Conservation (phyloP, 2,113 vertebrate genomes). For the Delphinus delphis region DNA sequence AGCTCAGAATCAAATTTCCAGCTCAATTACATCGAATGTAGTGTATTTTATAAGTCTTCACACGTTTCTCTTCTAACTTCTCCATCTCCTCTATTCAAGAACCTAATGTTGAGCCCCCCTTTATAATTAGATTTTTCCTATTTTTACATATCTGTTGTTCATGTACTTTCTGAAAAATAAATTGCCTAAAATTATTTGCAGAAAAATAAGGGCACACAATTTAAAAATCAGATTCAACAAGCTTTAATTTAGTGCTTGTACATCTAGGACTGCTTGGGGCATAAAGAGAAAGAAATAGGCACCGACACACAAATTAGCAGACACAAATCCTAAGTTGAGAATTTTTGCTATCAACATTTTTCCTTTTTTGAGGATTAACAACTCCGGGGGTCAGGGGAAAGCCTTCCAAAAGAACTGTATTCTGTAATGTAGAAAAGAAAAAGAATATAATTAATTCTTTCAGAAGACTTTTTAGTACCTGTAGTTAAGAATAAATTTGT, state of each 20-base stretch:
- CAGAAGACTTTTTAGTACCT: slow-evolving; percentile 27
- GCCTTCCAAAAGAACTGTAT: background rate
- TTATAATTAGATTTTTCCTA: background rate
- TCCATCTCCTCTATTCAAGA: background rate
- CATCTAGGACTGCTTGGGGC: background rate
- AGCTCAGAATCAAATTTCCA: background rate
- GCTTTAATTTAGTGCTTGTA: background rate
- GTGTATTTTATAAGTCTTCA: background rate
- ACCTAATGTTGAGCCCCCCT: background rate
- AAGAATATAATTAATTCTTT: background rate
- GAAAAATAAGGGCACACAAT: background rate
- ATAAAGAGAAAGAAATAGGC: background rate
- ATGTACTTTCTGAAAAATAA: background rate
- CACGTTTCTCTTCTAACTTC: background rate
- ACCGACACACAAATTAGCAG: background rate
- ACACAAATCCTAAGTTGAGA: background rate
- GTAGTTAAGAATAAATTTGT: slow-evolving; percentile 38
- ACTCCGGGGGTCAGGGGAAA: background rate
- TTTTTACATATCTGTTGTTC: background rate
- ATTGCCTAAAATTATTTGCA: background rate
- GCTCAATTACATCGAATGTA: background rate
- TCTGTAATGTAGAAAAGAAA: background rate
- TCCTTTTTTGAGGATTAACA: background rate
- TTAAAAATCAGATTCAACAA: background rate
- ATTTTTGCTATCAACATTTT: background rate